phyloP scores from a whole-genome alignment of 2,888 invertebrate species.

The Junonia oenone region DNA sequence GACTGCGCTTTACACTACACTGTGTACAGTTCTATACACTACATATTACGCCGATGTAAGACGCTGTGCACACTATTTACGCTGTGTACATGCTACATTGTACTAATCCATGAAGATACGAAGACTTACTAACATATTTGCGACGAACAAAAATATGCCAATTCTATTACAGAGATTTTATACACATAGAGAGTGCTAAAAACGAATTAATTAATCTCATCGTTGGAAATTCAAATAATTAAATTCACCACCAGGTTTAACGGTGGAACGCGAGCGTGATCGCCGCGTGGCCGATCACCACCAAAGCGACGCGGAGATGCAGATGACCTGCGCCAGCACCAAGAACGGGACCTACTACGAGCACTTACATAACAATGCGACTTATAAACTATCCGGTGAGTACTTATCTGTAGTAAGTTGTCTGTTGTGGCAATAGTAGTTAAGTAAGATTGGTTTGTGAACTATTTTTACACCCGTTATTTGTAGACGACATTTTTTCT shows the following conservation, averaged over 20 bases:
- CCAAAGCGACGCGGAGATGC: slow-evolving; percentile 85
- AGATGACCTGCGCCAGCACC: slow-evolving; percentile 81
- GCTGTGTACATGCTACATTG: background rate
- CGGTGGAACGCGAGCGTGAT: slow-evolving; percentile 89
- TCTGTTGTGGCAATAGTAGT: no score
- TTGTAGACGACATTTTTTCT: no score
- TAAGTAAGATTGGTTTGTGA: no score
- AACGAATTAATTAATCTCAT: no score
- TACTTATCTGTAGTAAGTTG: no score
- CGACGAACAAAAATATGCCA: no score
- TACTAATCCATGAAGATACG: no score
- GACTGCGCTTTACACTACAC: background rate
- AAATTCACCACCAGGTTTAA: slow-evolving; percentile 74
- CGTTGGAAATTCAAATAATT: background rate
- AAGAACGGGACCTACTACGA: slow-evolving; percentile 91
- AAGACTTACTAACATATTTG: no score
- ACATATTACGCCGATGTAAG: no score
- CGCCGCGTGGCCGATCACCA: slow-evolving; percentile 90
- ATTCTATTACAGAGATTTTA: no score
- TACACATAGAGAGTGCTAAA: no score
- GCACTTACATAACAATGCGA: slow-evolving; percentile 85
- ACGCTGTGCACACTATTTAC: slow-evolving; percentile 81
- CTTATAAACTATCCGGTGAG: slow-evolving; percentile 85
- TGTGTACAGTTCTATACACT: background rate
- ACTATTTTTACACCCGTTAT: no score